These are phyloP conservation scores for Drosophila ironensis DNA, from an alignment of 1,140 invertebrate genomes.

Conservation along the genomic window DNA sequence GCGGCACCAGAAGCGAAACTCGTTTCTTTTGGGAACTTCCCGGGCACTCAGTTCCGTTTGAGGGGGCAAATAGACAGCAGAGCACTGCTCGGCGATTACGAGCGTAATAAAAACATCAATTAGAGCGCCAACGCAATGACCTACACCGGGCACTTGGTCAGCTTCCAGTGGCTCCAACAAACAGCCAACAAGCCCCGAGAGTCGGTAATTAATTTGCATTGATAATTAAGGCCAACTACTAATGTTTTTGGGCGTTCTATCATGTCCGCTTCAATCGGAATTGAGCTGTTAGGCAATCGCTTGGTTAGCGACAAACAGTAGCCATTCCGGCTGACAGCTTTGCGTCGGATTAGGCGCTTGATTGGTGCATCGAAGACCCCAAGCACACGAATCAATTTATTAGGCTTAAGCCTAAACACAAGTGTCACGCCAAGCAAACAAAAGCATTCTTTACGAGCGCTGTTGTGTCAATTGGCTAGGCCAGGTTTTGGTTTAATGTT, in stretches of 20 bases:
- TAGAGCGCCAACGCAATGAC: conserved; percentile 76
- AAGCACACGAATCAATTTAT: conserved; percentile 12
- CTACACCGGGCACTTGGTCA: conserved; percentile 51
- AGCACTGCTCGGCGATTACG: conserved; percentile 54
- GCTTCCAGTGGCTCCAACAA: not conserved
- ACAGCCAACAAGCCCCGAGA: conserved; percentile 15
- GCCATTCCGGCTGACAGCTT: conserved; percentile 16
- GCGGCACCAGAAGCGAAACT: conserved; percentile 45
- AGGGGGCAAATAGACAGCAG: conserved; percentile 37
- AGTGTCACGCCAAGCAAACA: conserved; percentile 19
- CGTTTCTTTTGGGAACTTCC: conserved; percentile 71
- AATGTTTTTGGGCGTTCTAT: conserved; percentile 61
- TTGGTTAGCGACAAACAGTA: conserved; percentile 23
- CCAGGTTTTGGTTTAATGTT: conserved; percentile 40
- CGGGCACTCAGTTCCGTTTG: conserved; percentile 60
- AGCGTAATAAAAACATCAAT: conserved; percentile 67
- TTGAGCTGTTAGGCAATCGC: conserved; percentile 42
- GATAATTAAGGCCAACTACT: conserved; percentile 60
- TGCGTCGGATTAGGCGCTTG: conserved; percentile 39
- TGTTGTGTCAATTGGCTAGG: conserved; percentile 20
- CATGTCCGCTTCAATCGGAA: conserved; percentile 30
- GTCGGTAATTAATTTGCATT: conserved; percentile 68
- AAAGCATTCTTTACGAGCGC: conserved; percentile 18
- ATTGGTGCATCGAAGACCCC: conserved; percentile 22
- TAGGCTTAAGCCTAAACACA: conserved; percentile 11